These are phyloP conservation scores for Epinephelus cyanopodus DNA, from an alignment of 2,113 vertebrate genomes.

Conservation along the genomic window DNA sequence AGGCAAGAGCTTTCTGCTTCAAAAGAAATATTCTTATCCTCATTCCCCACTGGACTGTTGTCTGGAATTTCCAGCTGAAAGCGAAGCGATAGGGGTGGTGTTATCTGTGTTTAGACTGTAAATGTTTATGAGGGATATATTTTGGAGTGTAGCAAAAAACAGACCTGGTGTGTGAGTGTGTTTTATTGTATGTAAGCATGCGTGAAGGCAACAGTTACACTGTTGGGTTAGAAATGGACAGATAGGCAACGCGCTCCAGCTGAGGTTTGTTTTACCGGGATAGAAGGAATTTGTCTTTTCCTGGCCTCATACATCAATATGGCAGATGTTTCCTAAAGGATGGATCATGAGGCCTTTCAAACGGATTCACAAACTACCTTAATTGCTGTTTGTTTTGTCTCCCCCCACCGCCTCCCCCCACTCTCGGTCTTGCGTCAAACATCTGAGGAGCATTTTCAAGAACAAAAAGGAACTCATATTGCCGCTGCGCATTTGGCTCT, in stretches of 20 bases:
- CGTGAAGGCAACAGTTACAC: background rate
- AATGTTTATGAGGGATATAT: conserved; percentile 80
- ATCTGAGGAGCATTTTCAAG: conserved; percentile 81
- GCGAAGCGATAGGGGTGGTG: conserved; percentile 65
- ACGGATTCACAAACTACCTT: conserved; percentile 76
- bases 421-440: conserved; percentile 66
- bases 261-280: conserved; percentile 72
- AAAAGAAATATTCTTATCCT: conserved; percentile 51
- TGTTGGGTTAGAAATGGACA: conserved; percentile 24
- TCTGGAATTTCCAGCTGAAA: conserved; percentile 68
- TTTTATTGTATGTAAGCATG: conserved; percentile 11
- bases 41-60: conserved; percentile 40
- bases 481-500: conserved; percentile 61
- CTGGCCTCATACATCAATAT: conserved; percentile 77
- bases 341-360: conserved; percentile 72
- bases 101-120: conserved; percentile 83
- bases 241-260: conserved; percentile 40
- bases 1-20: conserved; percentile 30
- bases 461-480: conserved; percentile 76
- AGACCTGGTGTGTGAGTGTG: conserved; percentile 31
- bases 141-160: conserved; percentile 75
- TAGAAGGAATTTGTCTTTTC: conserved; percentile 80
- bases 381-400: conserved; percentile 83
- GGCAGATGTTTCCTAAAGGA: conserved; percentile 84
- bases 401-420: conserved; percentile 5